These are phyloP conservation scores for Uromys caudimaculatus DNA, from an alignment of 2,797 vertebrate genomes.

Conservation along the genomic window DNA sequence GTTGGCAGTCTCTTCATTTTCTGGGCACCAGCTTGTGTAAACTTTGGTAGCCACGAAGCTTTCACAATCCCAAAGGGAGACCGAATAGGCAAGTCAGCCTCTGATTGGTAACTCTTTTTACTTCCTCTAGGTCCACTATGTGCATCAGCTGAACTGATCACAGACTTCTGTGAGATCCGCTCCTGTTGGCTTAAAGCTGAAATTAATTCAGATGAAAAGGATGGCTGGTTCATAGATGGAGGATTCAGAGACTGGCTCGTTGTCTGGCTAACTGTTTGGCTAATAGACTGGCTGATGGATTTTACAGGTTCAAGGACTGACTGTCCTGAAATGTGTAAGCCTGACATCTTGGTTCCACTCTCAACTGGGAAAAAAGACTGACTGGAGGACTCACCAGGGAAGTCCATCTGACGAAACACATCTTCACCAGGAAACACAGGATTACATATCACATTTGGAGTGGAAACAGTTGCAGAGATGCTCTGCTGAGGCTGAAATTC, in stretches of 20 bases:
- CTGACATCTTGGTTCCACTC: constrained; percentile 82
- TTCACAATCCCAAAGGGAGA: constrained; percentile 88
- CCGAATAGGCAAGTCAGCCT: constrained; percentile 78
- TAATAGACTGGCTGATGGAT: constrained; percentile 80
- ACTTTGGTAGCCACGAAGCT: constrained; percentile 87
- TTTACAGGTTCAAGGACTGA: constrained; percentile 78
- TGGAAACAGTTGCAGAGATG: constrained; percentile 62
- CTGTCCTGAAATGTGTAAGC: constrained; percentile 80
- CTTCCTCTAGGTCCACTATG: constrained; percentile 62
- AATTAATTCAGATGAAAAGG: constrained; percentile 83
- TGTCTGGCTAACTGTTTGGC: constrained; percentile 84
- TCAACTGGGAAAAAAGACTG: constrained; percentile 87
- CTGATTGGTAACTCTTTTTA: constrained; percentile 78
- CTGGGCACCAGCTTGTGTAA: constrained; percentile 82
- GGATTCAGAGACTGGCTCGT: constrained; percentile 80
- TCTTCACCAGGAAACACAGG: constrained; percentile 85
- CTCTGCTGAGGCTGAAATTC: constrained; percentile 83
- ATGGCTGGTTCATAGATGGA: constrained; percentile 72
- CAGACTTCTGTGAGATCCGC: constrained; percentile 75
- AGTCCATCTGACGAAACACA: constrained; percentile 77
- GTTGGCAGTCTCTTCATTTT: constrained; percentile 90
- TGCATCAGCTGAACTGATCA: constrained; percentile 58
- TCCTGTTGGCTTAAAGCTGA: constrained; percentile 81
- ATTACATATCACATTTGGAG: constrained; percentile 74
- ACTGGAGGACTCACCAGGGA: constrained; percentile 79